Evolutionary conservation across 2,113 vertebrate species (phyloP).

Genomic region (Archilochus colubris): DNA sequence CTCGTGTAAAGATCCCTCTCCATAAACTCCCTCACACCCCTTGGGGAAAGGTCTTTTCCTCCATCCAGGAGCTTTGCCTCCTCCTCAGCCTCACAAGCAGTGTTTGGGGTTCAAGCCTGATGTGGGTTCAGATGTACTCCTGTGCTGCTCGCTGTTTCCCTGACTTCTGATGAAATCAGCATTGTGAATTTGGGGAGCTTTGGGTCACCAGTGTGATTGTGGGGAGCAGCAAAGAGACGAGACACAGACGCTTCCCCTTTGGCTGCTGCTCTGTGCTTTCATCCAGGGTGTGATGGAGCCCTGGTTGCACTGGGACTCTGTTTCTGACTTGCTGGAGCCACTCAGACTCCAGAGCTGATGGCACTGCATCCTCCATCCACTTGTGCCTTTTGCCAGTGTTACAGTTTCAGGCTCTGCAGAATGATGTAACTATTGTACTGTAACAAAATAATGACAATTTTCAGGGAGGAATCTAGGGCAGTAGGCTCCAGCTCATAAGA

Average conservation of each 20-base stretch:
- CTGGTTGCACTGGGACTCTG: background rate
- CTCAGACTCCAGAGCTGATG: background rate
- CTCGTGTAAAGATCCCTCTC: background rate
- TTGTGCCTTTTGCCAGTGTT: background rate
- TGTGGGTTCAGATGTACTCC: too few relatives aligned
- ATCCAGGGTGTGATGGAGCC: background rate
- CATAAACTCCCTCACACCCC: background rate
- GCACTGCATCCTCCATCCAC: background rate
- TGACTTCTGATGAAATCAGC: background rate
- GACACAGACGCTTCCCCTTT: background rate
- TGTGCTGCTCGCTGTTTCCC: background rate
- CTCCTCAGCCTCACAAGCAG: rapidly evolving
- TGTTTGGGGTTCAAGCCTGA: background rate
- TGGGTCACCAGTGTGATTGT: background rate
- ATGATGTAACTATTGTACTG: background rate
- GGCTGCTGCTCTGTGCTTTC: background rate
- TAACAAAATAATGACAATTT: constrained; percentile 30
- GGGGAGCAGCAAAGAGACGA: background rate
- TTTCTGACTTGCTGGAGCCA: background rate
- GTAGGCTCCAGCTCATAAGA: background rate
- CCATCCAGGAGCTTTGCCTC: background rate
- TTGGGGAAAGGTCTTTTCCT: background rate
- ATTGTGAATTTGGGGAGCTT: background rate
- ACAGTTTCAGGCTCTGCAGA: background rate
- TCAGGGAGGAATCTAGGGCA: constrained; percentile 3